Base-by-base conservation (phyloP, 2,888 invertebrate species). In the Mythimna loreyi region DNA sequence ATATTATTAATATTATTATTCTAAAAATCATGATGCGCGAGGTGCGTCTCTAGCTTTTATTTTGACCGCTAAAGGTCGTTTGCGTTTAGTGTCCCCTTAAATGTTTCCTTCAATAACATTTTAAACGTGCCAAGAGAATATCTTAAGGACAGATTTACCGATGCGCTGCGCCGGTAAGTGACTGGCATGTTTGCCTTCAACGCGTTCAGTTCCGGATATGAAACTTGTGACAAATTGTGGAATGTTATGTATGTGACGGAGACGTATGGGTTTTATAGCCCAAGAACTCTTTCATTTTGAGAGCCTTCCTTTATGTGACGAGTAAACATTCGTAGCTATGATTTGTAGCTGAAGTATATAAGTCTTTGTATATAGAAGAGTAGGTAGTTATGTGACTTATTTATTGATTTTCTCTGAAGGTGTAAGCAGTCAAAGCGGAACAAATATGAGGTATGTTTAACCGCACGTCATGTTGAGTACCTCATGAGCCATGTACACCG, bases 181-280 rank as follows among this genome's bases (percentile, higher is more conserved):
- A 81, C 77, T 78, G 81, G 72, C 83, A 80, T 79, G 83, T 83
- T 83, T 81, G 79, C 82, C 81, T 83, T 83, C 82, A 65, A 57
- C 79, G 67, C 63, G 70, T 70, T 45, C 60, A 76, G 76, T 77
- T 81, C 82, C 83, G 83, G 83, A 83, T 83, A 83, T 83, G 81
- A 83, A 83, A 75, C 82, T 75, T 72, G 75, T 82, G 83, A 83
- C 83, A 82, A 83, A 83, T 82, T 79, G 80, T 72, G 75, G 81
- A 83, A 83, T 83, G 80, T 77, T 79, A 78, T 82, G 78, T 79
- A 76, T 75, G 73, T 77, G 83, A 79, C 79, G 76, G 76, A 77
- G 75, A 83, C 68, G 72, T 82, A 83, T 76, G 83, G n/a, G 72
- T 49, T 80, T 80, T 80, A 75, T 72, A 74, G 73, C 78, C 65